Conservation (phyloP, 1,140 invertebrate species). For the Eumaeus atala region DNA sequence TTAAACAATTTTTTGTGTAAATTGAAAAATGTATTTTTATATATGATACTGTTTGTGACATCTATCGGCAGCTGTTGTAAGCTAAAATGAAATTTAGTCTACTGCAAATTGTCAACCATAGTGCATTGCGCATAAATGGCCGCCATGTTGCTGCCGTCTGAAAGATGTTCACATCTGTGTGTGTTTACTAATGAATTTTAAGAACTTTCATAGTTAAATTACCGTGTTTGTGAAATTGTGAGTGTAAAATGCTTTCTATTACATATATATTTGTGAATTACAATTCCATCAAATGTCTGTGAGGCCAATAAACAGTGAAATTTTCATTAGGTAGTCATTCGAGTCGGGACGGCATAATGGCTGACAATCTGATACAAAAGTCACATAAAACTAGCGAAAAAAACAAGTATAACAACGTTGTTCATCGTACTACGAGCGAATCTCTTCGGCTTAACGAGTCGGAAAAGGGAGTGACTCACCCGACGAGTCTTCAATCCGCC, state of each 20-base stretch:
- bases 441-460: constrained; percentile 81
- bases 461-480: constrained; percentile 74
- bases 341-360: constrained; percentile 74
- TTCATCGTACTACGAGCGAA: constrained; percentile 85
- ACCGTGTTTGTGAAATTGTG: constrained; percentile 72
- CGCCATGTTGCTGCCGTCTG: constrained; percentile 75
- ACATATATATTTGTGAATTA: constrained; percentile 61
- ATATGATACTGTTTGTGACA: constrained; percentile 30
- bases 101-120: constrained; percentile 73
- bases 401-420: constrained; percentile 77
- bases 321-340: constrained; percentile 75
- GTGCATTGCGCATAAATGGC: constrained; percentile 75
- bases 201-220: constrained; percentile 70
- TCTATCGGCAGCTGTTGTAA: constrained; percentile 30
- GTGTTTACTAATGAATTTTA: constrained; percentile 75
- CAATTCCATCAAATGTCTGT: constrained; percentile 72
- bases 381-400: constrained; percentile 75
- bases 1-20: too few species aligned
- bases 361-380: constrained; percentile 76
- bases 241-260: constrained; percentile 73
- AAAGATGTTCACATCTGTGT: constrained; percentile 74
- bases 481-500: constrained; percentile 70
- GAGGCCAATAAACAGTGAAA: constrained; percentile 73
- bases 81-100: constrained; percentile 38
- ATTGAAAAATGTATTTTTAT: not conserved